Conservation (phyloP, 2,113 vertebrate species). For the Bufo gargarizans region DNA sequence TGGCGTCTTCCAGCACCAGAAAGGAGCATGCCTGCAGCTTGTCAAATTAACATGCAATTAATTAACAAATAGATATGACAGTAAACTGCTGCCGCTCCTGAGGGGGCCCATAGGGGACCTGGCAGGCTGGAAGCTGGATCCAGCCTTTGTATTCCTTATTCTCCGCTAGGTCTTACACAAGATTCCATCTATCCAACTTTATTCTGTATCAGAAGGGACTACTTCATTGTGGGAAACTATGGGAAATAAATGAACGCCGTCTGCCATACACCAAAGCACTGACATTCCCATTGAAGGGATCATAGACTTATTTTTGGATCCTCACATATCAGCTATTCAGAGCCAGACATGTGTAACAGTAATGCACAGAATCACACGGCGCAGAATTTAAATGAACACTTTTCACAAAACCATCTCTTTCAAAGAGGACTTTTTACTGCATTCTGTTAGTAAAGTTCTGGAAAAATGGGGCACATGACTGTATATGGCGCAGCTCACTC, state of each 20-base stretch:
- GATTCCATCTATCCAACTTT: conserved; percentile 14
- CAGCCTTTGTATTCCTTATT: conserved; percentile 14
- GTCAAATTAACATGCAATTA: conserved; percentile 60
- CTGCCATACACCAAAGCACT: background rate
- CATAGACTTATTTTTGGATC: conserved; percentile 10
- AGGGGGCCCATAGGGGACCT: conserved; percentile 51
- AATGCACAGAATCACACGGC: conserved; percentile 28
- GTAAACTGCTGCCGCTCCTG: conserved; percentile 47
- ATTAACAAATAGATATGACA: conserved; percentile 50
- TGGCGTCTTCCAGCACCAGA: conserved; percentile 61
- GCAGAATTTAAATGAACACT: conserved; percentile 10
- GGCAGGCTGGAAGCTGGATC: conserved; percentile 21
- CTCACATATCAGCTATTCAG: conserved; percentile 12
- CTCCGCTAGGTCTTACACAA: background rate
- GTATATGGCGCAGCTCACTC: background rate
- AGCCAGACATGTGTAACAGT: conserved; percentile 10
- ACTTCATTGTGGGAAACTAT: conserved; percentile 22
- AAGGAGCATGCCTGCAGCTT: conserved; percentile 56
- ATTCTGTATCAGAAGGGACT: conserved; percentile 10
- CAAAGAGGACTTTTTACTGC: background rate
- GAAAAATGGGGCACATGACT: background rate
- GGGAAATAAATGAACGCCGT: conserved; percentile 4
- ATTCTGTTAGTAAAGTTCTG: background rate
- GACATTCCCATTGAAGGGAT: conserved; percentile 36
- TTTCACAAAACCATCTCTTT: conserved; percentile 5